A percentile compares a stretch with the other conserved stretches of the same genome.
These are phyloP conservation scores for Antigone vipio DNA, from an alignment of 2,113 vertebrate genomes.

Conservation along the genomic window DNA sequence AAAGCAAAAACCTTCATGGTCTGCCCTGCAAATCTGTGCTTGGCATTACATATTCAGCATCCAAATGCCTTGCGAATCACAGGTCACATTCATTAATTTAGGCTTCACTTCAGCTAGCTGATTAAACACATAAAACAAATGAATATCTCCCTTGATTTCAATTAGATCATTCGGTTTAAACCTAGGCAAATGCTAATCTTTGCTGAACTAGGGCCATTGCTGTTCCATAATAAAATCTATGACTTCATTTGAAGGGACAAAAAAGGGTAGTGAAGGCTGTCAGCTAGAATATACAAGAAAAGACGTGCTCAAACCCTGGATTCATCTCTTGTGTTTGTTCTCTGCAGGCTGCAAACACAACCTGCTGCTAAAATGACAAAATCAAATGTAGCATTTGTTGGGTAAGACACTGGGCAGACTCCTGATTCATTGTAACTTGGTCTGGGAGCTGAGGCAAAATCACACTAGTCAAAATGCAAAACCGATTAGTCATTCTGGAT, in stretches of 20 bases:
- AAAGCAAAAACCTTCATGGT: background rate
- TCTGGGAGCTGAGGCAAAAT: background rate
- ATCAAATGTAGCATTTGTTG: background rate
- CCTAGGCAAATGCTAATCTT: slow-evolving; percentile 21
- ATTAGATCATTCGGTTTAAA: slow-evolving; percentile 41
- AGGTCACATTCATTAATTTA: slow-evolving; percentile 51
- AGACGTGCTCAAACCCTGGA: background rate
- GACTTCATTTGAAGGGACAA: background rate
- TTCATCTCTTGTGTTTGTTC: background rate
- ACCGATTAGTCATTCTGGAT: background rate
- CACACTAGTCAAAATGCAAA: background rate
- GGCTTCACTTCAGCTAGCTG: slow-evolving; percentile 48
- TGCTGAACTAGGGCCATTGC: background rate
- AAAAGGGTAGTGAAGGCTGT: background rate
- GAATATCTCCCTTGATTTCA: slow-evolving; percentile 55
- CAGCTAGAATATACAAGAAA: background rate
- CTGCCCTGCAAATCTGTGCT: slow-evolving; percentile 2
- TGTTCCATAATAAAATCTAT: background rate
- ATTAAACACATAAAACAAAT: slow-evolving; percentile 51
- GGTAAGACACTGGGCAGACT: fast-evolving
- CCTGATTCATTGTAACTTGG: background rate
- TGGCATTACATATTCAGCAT: background rate
- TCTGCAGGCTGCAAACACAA: background rate
- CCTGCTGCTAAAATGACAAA: background rate
- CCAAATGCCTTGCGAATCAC: slow-evolving; percentile 13